Percentiles rank a stretch among this genome's conserved stretches.
phyloP scores from a whole-genome alignment of 2,888 invertebrate species.

The Plagodis pulveraria region DNA sequence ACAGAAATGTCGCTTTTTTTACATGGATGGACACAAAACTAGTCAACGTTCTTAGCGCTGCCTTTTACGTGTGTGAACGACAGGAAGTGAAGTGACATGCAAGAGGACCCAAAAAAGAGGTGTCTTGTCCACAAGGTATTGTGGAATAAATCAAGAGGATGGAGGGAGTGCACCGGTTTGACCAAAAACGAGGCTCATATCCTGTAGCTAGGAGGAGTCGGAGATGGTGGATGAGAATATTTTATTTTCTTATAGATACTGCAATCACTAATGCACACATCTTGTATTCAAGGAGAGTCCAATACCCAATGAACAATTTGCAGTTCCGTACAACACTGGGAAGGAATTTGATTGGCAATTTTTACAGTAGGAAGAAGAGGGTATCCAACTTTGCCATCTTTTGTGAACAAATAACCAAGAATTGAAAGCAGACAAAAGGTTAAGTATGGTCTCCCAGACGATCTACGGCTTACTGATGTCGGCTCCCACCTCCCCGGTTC shows the following conservation, averaged over 20 bases:
- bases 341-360: constrained; percentile 24
- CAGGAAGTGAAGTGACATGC: constrained; percentile 20
- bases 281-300: constrained; percentile 23
- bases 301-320: constrained; percentile 1
- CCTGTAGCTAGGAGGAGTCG: constrained; percentile 1
- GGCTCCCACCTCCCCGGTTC: constrained; percentile 32
- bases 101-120: constrained; percentile 29
- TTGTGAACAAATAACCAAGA: constrained; percentile 33
- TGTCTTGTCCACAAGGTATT: constrained; percentile 21
- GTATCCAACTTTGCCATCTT: constrained; percentile 32
- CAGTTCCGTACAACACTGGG: constrained; percentile 25
- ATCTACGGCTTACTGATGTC: constrained; percentile 30
- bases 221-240: constrained; percentile 29
- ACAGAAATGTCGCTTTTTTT: constrained; percentile 22
- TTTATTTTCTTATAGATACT: constrained; percentile 27
- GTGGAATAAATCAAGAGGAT: constrained; percentile 2
- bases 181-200: constrained; percentile 13
- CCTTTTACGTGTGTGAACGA: too few relatives aligned
- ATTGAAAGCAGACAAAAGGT: constrained; percentile 32
- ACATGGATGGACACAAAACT: constrained; percentile 23
- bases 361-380: constrained; percentile 23
- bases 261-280: constrained; percentile 34
- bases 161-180: constrained; percentile 32
- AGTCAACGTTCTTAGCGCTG: constrained; percentile 25
- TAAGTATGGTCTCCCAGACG: constrained; percentile 35